Conservation (phyloP, 2,797 vertebrate species). For the Enteromius fasciolatus region DNA sequence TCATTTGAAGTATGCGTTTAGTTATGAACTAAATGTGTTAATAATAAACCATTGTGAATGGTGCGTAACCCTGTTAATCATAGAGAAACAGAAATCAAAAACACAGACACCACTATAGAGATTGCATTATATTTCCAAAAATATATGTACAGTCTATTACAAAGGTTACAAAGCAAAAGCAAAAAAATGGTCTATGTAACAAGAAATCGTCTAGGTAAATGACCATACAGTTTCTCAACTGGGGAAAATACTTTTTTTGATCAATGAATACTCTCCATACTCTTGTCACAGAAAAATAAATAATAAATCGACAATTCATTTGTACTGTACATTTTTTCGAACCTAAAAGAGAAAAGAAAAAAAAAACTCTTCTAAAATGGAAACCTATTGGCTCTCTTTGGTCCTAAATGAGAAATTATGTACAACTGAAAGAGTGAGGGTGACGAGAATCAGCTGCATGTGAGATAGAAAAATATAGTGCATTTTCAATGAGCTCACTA, state of each 20-base stretch:
- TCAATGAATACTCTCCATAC: slow-evolving; percentile 85
- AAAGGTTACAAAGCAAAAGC: slow-evolving; percentile 98
- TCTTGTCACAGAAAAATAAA: slow-evolving; percentile 96
- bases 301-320: slow-evolving; percentile 87
- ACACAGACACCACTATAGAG: slow-evolving; percentile 79
- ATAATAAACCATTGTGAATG: neutral
- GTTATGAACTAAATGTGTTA: neutral
- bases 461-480: slow-evolving; percentile 99
- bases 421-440: slow-evolving; percentile 95
- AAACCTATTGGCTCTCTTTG: slow-evolving; percentile 95
- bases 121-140: slow-evolving; percentile 99
- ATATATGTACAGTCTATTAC: slow-evolving; percentile 99
- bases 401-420: slow-evolving; percentile 99
- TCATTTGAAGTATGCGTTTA: neutral
- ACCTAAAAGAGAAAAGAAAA: slow-evolving; percentile 76
- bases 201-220: slow-evolving; percentile 89
- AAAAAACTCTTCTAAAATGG: slow-evolving; percentile 73
- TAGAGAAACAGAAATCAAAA: slow-evolving; percentile 54
- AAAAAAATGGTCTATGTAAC: slow-evolving; percentile 86
- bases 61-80: neutral
- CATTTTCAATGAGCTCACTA: slow-evolving; percentile 99
- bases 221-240: slow-evolving; percentile 86
- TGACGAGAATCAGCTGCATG: slow-evolving; percentile 90
- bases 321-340: slow-evolving; percentile 89
- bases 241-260: slow-evolving; percentile 78